These are phyloP conservation scores for Prietella phreatophila DNA, from an alignment of 2,113 vertebrate genomes.

Conservation along the genomic window DNA sequence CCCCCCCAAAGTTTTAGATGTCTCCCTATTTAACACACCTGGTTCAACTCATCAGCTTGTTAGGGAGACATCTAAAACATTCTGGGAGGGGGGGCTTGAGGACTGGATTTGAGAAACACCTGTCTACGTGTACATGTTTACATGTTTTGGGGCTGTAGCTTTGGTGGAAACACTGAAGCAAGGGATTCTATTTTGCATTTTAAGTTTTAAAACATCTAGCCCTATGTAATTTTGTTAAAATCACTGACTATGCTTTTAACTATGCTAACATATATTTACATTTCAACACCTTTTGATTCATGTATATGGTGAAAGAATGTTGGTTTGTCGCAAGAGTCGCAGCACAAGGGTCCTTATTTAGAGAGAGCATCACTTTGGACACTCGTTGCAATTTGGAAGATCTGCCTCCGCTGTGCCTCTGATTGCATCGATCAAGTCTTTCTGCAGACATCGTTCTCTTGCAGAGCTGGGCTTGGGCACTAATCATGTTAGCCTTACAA, in stretches of 20 bases:
- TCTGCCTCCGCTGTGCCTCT: neutral
- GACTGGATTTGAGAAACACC: too few species aligned
- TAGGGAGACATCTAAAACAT: too few species aligned
- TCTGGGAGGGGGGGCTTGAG: too few species aligned
- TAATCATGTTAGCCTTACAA: constrained; percentile 38
- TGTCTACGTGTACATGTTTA: too few species aligned
- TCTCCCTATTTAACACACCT: too few species aligned
- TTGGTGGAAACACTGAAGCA: neutral
- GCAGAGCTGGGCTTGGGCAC: neutral
- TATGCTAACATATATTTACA: neutral
- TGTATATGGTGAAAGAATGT: neutral
- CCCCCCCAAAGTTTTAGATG: too few species aligned
- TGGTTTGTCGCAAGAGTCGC: neutral
- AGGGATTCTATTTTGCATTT: neutral
- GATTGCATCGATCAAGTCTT: constrained; percentile 34
- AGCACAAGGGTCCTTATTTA: neutral
- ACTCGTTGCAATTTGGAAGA: neutral
- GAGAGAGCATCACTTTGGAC: neutral
- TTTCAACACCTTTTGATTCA: neutral
- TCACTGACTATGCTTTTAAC: neutral
- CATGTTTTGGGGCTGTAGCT: neutral
- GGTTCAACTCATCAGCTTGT: too few species aligned
- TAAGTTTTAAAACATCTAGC: neutral
- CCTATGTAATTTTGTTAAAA: neutral
- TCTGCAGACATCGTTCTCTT: constrained; percentile 4